These are phyloP conservation scores for Enteromius mattozi DNA, from an alignment of 2,797 vertebrate genomes.

Conservation along the genomic window DNA sequence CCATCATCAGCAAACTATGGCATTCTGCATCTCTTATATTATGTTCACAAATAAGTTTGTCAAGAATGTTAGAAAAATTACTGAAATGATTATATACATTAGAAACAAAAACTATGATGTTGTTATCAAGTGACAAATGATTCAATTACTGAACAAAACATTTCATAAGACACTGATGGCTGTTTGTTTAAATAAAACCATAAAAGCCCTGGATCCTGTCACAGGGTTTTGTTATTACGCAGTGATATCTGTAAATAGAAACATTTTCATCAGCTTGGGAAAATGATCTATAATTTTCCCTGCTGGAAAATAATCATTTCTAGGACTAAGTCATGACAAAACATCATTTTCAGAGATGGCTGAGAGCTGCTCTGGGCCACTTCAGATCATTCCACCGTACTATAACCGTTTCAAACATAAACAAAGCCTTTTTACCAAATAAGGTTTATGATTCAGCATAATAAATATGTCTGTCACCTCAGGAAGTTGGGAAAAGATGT, in stretches of 20 bases:
- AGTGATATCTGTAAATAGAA: conserved; percentile 11
- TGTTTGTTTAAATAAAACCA: conserved; percentile 1
- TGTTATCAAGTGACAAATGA: conserved; percentile 19
- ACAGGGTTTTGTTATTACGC: background rate
- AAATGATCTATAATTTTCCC: conserved; percentile 30
- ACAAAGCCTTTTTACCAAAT: conserved; percentile 77
- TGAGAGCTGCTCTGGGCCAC: conserved; percentile 61
- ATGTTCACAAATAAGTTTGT: conserved; percentile 19
- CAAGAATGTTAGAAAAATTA: background rate
- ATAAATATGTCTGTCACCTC: conserved; percentile 74
- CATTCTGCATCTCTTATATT: background rate
- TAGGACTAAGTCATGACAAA: conserved; percentile 16
- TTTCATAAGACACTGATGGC: background rate
- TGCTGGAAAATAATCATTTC: conserved; percentile 15
- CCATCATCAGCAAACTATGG: conserved; percentile 27
- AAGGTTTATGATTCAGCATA: conserved; percentile 69
- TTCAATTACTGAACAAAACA: conserved; percentile 5
- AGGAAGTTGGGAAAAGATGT: conserved; percentile 69
- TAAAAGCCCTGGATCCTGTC: conserved; percentile 2
- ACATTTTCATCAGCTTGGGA: conserved; percentile 34
- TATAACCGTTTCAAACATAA: conserved; percentile 70
- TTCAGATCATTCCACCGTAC: conserved; percentile 64
- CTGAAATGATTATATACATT: background rate
- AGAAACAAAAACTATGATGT: background rate
- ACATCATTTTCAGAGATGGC: background rate